These are phyloP conservation scores for Erebia ligea DNA, from an alignment of 2,888 invertebrate species.

Conservation along the genomic window DNA sequence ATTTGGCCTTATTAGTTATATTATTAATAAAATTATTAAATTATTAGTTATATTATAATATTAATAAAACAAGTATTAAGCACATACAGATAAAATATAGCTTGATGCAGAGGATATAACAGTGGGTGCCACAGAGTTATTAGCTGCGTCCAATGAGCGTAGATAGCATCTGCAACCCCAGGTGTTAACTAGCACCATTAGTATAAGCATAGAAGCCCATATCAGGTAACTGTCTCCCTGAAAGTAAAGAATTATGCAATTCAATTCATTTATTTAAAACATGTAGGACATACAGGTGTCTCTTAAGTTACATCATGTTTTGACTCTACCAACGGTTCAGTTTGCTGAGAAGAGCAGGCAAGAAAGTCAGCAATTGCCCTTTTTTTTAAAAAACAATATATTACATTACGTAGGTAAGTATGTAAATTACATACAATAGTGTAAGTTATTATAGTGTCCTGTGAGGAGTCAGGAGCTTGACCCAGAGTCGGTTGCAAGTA, in stretches of 20 bases:
- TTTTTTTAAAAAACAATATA: too few species aligned
- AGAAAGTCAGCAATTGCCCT: too few species aligned
- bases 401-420: too few species aligned
- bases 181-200: conserved; percentile 85
- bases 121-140: conserved; percentile 85
- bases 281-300: too few species aligned
- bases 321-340: too few species aligned
- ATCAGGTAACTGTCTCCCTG: conserved; percentile 69
- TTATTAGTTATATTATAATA: neutral
- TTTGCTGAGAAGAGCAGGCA: too few species aligned
- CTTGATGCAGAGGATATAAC: conserved; percentile 85
- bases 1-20: neutral
- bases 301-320: too few species aligned
- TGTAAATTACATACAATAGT: too few species aligned
- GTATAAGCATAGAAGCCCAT: conserved; percentile 58
- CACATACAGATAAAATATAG: conserved; percentile 85
- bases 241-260: neutral
- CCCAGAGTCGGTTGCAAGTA: too few species aligned
- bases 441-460: too few species aligned
- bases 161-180: conserved; percentile 85
- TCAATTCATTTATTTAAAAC: too few species aligned
- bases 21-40: conserved; percentile 9
- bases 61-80: conserved; percentile 8
- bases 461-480: too few species aligned
- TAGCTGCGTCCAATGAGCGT: conserved; percentile 83